Evolutionary conservation across 2,888 invertebrate species (phyloP).

Genomic region (Brachypterus glaber): DNA sequence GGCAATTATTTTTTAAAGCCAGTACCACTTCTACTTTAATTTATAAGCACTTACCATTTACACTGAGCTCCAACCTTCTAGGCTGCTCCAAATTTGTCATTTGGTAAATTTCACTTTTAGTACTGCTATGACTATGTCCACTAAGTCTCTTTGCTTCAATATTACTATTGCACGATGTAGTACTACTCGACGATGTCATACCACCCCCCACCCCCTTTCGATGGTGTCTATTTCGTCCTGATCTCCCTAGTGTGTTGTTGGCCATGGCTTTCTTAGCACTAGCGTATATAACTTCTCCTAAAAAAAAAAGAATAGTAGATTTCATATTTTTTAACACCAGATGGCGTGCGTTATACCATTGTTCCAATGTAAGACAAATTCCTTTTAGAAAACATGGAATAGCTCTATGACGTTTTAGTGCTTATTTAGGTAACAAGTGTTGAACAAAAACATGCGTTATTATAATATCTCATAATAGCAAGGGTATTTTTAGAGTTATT

Average conservation of each 20-base stretch:
- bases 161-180: constrained; percentile 42
- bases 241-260: constrained; percentile 36
- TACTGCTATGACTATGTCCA: constrained; percentile 24
- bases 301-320: too few relatives aligned
- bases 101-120: constrained; percentile 39
- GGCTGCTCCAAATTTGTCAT: constrained; percentile 30
- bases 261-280: constrained; percentile 36
- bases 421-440: too few relatives aligned
- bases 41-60: constrained; percentile 37
- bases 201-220: constrained; percentile 41
- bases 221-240: constrained; percentile 38
- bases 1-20: too few relatives aligned
- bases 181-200: constrained; percentile 50
- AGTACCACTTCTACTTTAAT: too few relatives aligned
- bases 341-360: too few relatives aligned
- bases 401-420: too few relatives aligned
- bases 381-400: too few relatives aligned
- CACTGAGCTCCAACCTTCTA: constrained; percentile 34
- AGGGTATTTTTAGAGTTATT: too few relatives aligned
- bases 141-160: constrained; percentile 29
- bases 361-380: too few relatives aligned
- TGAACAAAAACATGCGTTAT: too few relatives aligned
- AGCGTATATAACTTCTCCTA: constrained; percentile 37
- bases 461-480: too few relatives aligned
- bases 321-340: too few relatives aligned